Base-by-base conservation (phyloP, 2,797 vertebrate genomes). In the Poecile montanus region DNA sequence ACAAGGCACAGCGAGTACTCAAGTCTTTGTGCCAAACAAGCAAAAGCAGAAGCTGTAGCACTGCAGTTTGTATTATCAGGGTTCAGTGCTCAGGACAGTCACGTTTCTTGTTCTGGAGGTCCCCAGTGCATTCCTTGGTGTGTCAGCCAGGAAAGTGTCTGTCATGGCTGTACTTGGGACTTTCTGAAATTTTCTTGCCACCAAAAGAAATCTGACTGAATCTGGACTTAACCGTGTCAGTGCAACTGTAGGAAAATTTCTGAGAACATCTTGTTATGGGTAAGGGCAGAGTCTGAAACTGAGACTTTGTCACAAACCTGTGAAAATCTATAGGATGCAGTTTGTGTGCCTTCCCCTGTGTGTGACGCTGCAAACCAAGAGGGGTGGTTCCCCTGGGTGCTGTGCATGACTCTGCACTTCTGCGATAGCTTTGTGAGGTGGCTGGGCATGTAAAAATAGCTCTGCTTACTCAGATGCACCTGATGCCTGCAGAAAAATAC, bases 341-440 rank as follows among this genome's bases (percentile, higher is more conserved):
- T 50, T 11, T 56, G 51, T 81, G 2, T 61, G 70, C 40, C 91
- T 88, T 90, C 92, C 87, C 48, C 2, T 38, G 50, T 2, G 56
- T 29, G 10, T 93, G 89, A 92, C 1, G 0, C 85, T 86, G 92
- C 91, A 86, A 67, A 84, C 30, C 48, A 10, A 38, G 56, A 70
- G 73, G 12, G 67, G 82, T 21, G 74, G 32, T 67, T 94, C 73
- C 94, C 70, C 20, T 71, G 48, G 4, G 1, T 26, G 70, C 67
- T 57, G 60, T 11, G 40, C 83, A 63, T 97, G 96, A 97, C 89
- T 88, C 82, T 81, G 95, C 95, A 95, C 76, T 96, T 95, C 5
- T 16, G 36, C 0, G 9, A 30, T 48, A 16, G 32, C 73, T 85
- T 22, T 0, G 8, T 0, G 23, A 74, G 75, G 10, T 51, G 47